Percentiles rank a stretch among this genome's conserved stretches.
Evolutionary conservation across 2,888 invertebrate species (phyloP).

Genomic region (Cephus runcator): DNA sequence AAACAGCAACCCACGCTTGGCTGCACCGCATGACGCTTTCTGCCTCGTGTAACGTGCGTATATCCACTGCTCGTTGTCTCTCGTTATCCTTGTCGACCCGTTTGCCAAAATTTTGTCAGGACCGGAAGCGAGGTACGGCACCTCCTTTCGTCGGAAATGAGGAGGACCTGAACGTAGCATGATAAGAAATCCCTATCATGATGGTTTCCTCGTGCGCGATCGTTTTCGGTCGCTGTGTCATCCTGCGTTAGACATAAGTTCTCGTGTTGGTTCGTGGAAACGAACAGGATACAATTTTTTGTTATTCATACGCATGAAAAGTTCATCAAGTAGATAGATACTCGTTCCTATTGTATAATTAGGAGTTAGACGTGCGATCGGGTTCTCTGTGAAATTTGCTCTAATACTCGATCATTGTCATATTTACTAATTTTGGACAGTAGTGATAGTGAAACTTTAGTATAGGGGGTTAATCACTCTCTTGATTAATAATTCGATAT

Average conservation of each 20-base stretch:
- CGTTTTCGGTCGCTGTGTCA: not conserved
- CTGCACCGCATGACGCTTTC: slow-evolving; percentile 66
- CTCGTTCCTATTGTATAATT: no score
- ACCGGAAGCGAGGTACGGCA: not conserved
- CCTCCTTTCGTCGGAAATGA: not conserved
- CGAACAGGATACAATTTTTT: not conserved
- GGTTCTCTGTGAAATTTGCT: no score
- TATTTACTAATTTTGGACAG: not conserved
- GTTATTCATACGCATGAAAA: not conserved
- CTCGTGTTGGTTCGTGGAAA: not conserved
- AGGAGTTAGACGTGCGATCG: no score
- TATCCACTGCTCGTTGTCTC: slow-evolving; percentile 49
- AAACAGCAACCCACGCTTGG: slow-evolving; percentile 67
- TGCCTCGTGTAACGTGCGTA: slow-evolving; percentile 62
- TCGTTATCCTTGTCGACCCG: slow-evolving; percentile 56
- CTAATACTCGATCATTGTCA: no score
- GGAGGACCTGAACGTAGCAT: not conserved
- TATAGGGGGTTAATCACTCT: not conserved
- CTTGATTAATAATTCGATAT: not conserved
- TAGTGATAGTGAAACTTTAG: not conserved
- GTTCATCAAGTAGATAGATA: no score
- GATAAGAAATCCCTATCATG: not conserved
- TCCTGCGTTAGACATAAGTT: not conserved
- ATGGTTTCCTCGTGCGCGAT: not conserved
- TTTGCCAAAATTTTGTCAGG: slow-evolving; percentile 38